Evolutionary conservation across 2,888 invertebrate genomes (phyloP).

Genomic region (Isotomurus palustris): DNA sequence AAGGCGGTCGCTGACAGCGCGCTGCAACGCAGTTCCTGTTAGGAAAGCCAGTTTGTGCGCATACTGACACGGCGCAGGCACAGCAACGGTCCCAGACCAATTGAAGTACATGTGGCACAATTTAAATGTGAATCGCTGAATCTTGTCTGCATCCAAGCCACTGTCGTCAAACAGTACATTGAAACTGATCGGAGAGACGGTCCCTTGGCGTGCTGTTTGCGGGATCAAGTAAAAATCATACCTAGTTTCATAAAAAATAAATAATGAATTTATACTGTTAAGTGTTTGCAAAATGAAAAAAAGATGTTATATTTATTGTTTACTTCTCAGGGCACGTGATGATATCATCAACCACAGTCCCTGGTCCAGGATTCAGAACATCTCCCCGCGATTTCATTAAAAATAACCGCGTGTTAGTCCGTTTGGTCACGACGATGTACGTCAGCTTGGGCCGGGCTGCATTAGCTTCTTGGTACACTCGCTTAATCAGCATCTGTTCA

Average conservation of each 20-base stretch:
- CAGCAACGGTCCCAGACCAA: slow-evolving; percentile 61
- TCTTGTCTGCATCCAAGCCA: slow-evolving; percentile 63
- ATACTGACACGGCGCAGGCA: slow-evolving; percentile 57
- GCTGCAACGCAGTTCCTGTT: slow-evolving; percentile 40
- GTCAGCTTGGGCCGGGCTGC: slow-evolving; percentile 53
- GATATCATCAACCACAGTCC: slow-evolving; percentile 80
- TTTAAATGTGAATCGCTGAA: slow-evolving; percentile 82
- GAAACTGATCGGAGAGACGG: slow-evolving; percentile 85
- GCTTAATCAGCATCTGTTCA: not conserved
- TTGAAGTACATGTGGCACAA: slow-evolving; percentile 87
- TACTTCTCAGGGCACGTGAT: slow-evolving; percentile 69
- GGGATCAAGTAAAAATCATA: slow-evolving; percentile 89
- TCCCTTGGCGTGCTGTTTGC: slow-evolving; percentile 80
- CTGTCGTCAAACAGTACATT: slow-evolving; percentile 74
- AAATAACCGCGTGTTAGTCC: slow-evolving; percentile 60
- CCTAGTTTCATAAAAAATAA: slow-evolving; percentile 52
- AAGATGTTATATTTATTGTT: slow-evolving; percentile 46
- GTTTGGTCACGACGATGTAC: slow-evolving; percentile 81
- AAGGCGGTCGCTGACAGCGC: not conserved
- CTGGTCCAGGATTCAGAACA: slow-evolving; percentile 75
- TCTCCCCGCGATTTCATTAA: slow-evolving; percentile 17
- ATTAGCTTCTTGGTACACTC: not conserved
- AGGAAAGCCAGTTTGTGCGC: slow-evolving; percentile 56
- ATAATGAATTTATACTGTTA: not conserved
- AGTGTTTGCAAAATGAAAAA: too few relatives aligned